A percentile compares a stretch with the other conserved stretches of the same genome.
Evolutionary conservation across 2,113 vertebrate species (phyloP).

Genomic region (Pseudorectes ferrugineus): DNA sequence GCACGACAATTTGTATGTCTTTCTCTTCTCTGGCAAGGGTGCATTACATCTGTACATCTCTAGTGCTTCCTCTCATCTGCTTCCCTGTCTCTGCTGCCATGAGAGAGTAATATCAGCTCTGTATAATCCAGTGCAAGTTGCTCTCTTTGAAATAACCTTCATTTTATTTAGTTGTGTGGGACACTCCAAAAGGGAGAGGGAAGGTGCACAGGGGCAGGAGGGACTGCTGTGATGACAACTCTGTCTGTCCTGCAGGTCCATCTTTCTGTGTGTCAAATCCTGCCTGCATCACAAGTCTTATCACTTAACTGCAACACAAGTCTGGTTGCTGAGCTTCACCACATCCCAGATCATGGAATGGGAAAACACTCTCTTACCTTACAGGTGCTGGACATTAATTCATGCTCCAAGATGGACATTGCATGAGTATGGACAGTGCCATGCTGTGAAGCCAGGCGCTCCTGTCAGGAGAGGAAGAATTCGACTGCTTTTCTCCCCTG

Average conservation of each 20-base stretch:
- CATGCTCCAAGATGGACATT: neutral
- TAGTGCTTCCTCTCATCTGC: neutral
- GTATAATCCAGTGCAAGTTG: neutral
- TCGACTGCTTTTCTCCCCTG: neutral
- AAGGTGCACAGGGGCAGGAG: neutral
- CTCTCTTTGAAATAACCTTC: neutral
- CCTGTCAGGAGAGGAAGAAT: neutral
- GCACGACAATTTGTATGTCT: neutral
- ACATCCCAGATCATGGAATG: rapidly evolving
- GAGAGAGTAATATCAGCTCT: neutral
- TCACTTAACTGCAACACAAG: neutral
- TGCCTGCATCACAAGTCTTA: neutral
- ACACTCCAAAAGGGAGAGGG: neutral
- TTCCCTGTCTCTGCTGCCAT: neutral
- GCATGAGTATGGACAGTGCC: too few species aligned
- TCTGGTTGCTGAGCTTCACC: neutral
- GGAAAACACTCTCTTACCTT: neutral
- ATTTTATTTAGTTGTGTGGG: neutral
- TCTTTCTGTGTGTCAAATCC: neutral
- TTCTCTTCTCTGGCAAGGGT: neutral
- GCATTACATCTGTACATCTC: neutral
- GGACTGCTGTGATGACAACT: neutral
- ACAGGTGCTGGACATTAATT: neutral
- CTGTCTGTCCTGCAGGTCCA: neutral
- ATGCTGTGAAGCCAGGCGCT: neutral